Base-by-base conservation (phyloP, 2,113 vertebrate genomes). In the Seriola aureovittata region DNA sequence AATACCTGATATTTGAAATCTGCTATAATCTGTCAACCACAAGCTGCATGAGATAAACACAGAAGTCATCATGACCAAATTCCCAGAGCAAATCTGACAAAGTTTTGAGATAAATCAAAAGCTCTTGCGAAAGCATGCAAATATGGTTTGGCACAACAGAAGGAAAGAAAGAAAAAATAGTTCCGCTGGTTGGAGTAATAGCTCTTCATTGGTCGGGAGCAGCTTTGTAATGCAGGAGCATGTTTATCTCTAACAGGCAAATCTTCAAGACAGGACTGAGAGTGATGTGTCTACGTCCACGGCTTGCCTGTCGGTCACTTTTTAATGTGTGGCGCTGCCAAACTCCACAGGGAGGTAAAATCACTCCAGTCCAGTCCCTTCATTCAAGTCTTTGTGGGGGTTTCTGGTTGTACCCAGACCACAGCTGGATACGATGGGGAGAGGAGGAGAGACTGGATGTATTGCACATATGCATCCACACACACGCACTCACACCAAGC, bases 111-210 rank as follows among this genome's bases (percentile, higher is more conserved):
- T 59, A 68, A 85, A 86, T 62, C 62, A 62, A 80, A 86, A 78
- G 17, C 21, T 78, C 75, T 86, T 63, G 55, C 78, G 90, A 89
- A 90, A 85, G 80, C 91, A 93, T 94, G 93, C 94, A 89, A 60
- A 83, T 80, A 63, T 48, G 38, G 79, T 93, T 81, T 63, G 76
- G 52, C 54, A 81, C 78, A 60, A 81, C 78, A 55, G 42, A 72
- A 82, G 69, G 34, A 34, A 78, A 29, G 52, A 78, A 71, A 54
- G 40, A 44, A 55, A 74, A 68, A 69, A 70, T 1, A 32, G 21
- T 63, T 87, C 65, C 21, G 29, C 84, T 74, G 69, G 70, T 89
- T 88, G 82, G 82, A 88, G 66, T 75, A 71, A 68, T 72, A 57
- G 66, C 81, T 89, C 60, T 78, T 89, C 1, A 42, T 75, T 85